Evolutionary conservation across 1,140 invertebrate species (phyloP).

Genomic region (Cotesia typhae): DNA sequence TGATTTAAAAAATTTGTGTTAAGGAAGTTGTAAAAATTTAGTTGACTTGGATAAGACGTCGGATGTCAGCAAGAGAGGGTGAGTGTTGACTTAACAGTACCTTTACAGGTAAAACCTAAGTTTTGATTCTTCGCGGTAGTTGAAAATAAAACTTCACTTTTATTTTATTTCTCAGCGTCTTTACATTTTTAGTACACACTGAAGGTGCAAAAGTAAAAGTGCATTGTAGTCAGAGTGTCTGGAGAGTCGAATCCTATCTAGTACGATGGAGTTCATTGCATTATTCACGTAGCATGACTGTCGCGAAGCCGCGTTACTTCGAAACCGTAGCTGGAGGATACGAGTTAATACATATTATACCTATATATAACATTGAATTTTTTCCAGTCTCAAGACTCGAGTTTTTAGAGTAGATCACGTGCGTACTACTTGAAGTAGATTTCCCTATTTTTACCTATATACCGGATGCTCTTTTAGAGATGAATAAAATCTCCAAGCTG

Average conservation of each 20-base stretch:
- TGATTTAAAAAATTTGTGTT: constrained; percentile 42
- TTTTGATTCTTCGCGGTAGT: too few relatives aligned
- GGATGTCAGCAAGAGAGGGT: constrained; percentile 10
- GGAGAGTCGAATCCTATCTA: constrained; percentile 34
- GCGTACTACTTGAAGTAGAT: constrained; percentile 14
- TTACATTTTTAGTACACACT: too few relatives aligned
- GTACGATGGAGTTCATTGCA: constrained; percentile 45
- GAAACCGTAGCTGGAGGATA: not conserved
- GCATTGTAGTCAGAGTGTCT: constrained; percentile 12
- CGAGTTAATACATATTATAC: not conserved
- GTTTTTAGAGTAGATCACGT: constrained; percentile 13
- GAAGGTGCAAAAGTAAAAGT: not conserved
- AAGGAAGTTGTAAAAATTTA: constrained; percentile 46
- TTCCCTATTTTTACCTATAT: not conserved
- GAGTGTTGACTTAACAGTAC: constrained; percentile 20
- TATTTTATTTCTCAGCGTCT: constrained; percentile 14
- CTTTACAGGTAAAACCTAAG: constrained; percentile 13
- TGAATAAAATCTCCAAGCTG: constrained; percentile 23
- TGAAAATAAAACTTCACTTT: too few relatives aligned
- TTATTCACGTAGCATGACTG: constrained; percentile 47
- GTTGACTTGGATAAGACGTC: too few relatives aligned
- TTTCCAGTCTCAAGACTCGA: not conserved
- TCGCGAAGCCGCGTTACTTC: constrained; percentile 25
- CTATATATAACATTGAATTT: not conserved
- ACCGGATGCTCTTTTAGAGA: constrained; percentile 6